phyloP scores from a whole-genome alignment of 2,113 vertebrate species.

The Cairina moschata region DNA sequence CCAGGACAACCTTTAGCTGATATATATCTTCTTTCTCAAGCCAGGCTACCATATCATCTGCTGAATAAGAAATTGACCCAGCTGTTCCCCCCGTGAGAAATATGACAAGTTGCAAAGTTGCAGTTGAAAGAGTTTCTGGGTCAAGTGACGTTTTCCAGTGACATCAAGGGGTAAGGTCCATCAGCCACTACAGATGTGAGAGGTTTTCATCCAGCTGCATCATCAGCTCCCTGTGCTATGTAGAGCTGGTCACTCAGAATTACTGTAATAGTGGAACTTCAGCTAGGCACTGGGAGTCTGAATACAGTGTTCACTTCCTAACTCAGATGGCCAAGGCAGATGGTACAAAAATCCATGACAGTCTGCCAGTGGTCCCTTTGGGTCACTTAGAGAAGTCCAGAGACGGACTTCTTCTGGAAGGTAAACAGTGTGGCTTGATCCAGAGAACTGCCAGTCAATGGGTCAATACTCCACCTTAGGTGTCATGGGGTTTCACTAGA shows the following conservation, averaged over 20 bases:
- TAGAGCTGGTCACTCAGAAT: neutral
- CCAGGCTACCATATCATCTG: neutral
- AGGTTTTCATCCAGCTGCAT: neutral
- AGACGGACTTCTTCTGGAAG: neutral
- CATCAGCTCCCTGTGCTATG: neutral
- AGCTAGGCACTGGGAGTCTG: neutral
- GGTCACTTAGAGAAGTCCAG: neutral
- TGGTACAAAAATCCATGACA: neutral
- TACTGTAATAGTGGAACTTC: neutral
- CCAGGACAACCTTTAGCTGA: neutral
- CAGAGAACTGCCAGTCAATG: neutral
- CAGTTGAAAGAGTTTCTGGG: neutral
- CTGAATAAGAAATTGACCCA: neutral
- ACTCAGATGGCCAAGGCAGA: neutral
- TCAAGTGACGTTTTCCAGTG: neutral
- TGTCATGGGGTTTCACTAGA: neutral
- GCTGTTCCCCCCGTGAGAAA: neutral
- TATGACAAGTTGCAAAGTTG: neutral
- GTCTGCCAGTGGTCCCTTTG: neutral
- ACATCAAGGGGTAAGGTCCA: rapidly evolving
- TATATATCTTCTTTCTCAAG: neutral
- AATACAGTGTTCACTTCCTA: neutral
- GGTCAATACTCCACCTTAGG: neutral
- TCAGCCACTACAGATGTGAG: neutral
- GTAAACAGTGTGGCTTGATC: neutral